Evolutionary conservation across 2,797 vertebrate genomes (phyloP), one percentile per base, ranked within the genome.

Genomic region (Sebastolobus altivelis): DNA sequence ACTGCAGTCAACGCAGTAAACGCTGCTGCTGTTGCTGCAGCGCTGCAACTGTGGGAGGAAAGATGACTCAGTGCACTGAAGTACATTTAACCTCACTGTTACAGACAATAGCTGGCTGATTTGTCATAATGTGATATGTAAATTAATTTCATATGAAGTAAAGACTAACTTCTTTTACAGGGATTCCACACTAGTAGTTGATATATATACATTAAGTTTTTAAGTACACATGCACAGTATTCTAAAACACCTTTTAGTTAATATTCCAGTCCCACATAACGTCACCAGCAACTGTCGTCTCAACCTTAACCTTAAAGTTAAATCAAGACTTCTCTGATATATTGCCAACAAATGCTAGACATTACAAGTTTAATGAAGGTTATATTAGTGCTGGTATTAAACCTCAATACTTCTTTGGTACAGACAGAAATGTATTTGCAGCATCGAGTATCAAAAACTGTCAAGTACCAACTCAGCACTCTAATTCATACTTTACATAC

Each of bases 1-100:
- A 31, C 86, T 75, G 87, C 81, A 81, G 87, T 60, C 25, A 20
- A 31, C 35, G 5, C 29, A 81, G 87, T 60, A 27, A 20, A 31
- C 37, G 5, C 29, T 22, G 63, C 74, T 76, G 83, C 69, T 76
- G 84, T 63, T 75, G 75, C 68, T 71, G 70, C 59, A 68, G 72
- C 54, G 13, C 0, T 63, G 33, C 18, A 65, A 29, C 43, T 52
- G 60, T 58, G 40, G n/a, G 54, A 66, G 20, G 49, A 52, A n/a
- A 54, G 75, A 75, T 49, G 63, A 81, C 52, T 61, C 38, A 27
- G 18, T 7, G 59, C 49, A 61, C 54, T 52, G 29, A 54, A 58
- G 52, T 16, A 22, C 31, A 37, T 72, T n/a, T 25, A 14, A 46
- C 4, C 33, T 75, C 49, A 13, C 52, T 22, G 1, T 8, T 33